Conservation (phyloP, 2,888 invertebrate genomes). For the Drosophila kokeensis region DNA sequence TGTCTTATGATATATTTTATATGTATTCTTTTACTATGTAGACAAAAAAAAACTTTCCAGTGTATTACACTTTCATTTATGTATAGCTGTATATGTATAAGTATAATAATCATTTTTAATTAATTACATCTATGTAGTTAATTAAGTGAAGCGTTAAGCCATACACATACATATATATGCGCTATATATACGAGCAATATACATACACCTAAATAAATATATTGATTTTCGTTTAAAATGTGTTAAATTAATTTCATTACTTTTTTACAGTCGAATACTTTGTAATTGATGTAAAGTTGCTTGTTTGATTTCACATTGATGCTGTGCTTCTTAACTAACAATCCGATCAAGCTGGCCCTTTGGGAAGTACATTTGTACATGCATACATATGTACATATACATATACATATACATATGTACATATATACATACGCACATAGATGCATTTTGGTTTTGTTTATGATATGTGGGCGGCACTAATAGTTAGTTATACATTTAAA, state of each 20-base stretch:
- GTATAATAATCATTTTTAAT: slow-evolving; percentile 11
- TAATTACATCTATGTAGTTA: slow-evolving; percentile 57
- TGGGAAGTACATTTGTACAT: slow-evolving; percentile 2
- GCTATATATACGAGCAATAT: slow-evolving; percentile 50
- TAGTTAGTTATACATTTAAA: slow-evolving; percentile 14
- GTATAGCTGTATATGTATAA: slow-evolving; percentile 15
- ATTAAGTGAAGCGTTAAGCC: slow-evolving; percentile 63
- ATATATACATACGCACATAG: neutral
- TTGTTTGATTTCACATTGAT: slow-evolving; percentile 57
- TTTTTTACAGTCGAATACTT: slow-evolving; percentile 59
- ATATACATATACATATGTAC: neutral
- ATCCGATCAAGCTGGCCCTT: slow-evolving; percentile 54
- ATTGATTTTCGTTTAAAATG: slow-evolving; percentile 16
- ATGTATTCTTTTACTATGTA: slow-evolving; percentile 54
- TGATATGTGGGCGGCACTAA: slow-evolving; percentile 36
- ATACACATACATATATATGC: slow-evolving; percentile 54
- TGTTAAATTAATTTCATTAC: slow-evolving; percentile 10
- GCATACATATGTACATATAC: neutral
- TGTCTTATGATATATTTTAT: slow-evolving; percentile 46
- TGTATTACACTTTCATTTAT: slow-evolving; percentile 49
- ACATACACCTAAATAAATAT: slow-evolving; percentile 33
- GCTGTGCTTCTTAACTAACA: slow-evolving; percentile 36
- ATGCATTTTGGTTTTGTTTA: neutral
- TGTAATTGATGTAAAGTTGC: slow-evolving; percentile 55
- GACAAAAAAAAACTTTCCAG: slow-evolving; percentile 60